Base-by-base conservation (phyloP, 2,888 invertebrate genomes). In the Perithous albicinctus region DNA sequence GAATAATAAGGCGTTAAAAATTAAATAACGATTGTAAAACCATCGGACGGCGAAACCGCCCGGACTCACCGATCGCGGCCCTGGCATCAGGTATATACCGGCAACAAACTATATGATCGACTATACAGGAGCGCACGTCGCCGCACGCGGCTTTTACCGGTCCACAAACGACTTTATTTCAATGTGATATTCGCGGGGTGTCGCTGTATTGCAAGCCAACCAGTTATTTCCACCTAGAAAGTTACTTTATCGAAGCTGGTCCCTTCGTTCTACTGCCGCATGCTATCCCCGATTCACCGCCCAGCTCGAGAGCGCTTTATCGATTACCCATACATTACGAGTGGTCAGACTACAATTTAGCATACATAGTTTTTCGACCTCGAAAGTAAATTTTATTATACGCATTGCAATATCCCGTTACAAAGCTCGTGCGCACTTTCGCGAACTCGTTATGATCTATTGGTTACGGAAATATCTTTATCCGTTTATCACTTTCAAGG, bases 201-300 rank as follows among this genome's bases (percentile, higher is more conserved):
- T 81, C 77, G 74, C 69, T 69, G 46, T 41, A 63, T 74, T 43
- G 74, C 63, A n/a, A 63, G 59, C 26, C 78, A 51, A 78, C 82
- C 82, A 82, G 82, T 82, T 82, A 78, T 82, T 82, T 78, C 75
- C 75, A 82, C 78, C 82, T 78, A 82, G 82, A 82, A 82, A 82
- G 82, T 82, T 75, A 69, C 63, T 75, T 75, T 75, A 78, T 70
- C 75, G 78, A 32, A 78, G 41, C 51, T 23, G 18, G 54, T 67
- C 56, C 56, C 26, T 56, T 56, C 56, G 56, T 15, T 56, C 26
- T 6, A 56, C 23, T 12, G 46, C 46, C 66, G 15, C 46, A 43
- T 41, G 43, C 29, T 18, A 46, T 32, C 48, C 67, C 20, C 67
- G 29, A 67, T 35, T 20, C 67, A 20, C 18, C 46, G 46, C 48